Conservation (phyloP, 2,113 vertebrate genomes). For the Tachysurus fulvidraco region DNA sequence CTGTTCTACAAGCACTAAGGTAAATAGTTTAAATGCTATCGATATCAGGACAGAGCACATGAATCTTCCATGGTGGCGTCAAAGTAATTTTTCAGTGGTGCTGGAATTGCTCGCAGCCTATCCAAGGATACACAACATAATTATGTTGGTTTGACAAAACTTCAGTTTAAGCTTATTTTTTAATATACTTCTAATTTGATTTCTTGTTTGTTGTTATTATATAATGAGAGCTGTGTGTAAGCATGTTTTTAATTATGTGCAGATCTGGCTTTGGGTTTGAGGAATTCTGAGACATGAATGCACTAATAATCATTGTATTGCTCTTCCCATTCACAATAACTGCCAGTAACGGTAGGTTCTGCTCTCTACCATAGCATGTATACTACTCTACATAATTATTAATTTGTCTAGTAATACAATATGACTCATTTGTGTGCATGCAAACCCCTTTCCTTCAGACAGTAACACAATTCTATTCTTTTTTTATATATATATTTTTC, state of each 20-base stretch:
- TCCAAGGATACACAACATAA: background rate
- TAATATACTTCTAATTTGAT: background rate
- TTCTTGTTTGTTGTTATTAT: background rate
- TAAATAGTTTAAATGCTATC: background rate
- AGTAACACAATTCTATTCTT: background rate
- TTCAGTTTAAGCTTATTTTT: background rate
- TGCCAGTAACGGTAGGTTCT: background rate
- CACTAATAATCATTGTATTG: background rate
- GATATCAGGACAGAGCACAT: background rate
- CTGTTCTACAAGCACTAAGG: background rate
- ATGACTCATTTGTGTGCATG: background rate
- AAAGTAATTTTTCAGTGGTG: background rate
- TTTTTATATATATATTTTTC: too few species aligned
- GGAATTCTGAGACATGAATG: background rate
- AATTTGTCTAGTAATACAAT: background rate
- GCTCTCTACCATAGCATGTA: background rate
- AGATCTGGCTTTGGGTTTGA: background rate
- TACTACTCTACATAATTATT: background rate
- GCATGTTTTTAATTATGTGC: conserved; percentile 14
- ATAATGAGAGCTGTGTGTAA: background rate
- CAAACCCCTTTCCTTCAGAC: background rate
- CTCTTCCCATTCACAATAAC: background rate
- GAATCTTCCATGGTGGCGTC: background rate
- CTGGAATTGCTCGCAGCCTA: background rate
- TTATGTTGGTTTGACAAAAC: too few species aligned